phyloP scores from a whole-genome alignment of 1,140 invertebrate species.

The Macrobrachium nipponense region DNA sequence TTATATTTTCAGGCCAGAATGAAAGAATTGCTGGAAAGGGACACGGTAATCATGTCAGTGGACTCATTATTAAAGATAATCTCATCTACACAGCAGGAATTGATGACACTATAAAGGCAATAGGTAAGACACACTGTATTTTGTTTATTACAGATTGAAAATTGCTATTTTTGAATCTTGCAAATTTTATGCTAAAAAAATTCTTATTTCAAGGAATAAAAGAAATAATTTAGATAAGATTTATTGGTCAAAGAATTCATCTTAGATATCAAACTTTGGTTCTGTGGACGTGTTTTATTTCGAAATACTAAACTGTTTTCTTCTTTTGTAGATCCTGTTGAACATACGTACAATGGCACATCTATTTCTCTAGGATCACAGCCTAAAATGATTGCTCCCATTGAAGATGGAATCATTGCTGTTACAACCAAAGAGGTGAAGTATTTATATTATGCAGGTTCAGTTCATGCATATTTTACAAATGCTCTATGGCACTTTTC shows the following conservation, averaged over 20 bases:
- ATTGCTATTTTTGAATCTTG: neutral
- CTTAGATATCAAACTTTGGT: too few relatives aligned
- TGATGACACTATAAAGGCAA: slow-evolving; percentile 81
- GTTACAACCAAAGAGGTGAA: slow-evolving; percentile 86
- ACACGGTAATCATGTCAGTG: slow-evolving; percentile 95
- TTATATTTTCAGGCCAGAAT: slow-evolving; percentile 74
- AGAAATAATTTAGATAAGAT: too few relatives aligned
- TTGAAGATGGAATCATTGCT: slow-evolving; percentile 78
- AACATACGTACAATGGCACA: slow-evolving; percentile 36
- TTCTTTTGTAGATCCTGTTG: slow-evolving; percentile 40
- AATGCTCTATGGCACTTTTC: too few relatives aligned
- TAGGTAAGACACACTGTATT: slow-evolving; percentile 41
- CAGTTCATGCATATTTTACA: too few relatives aligned
- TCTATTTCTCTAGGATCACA: slow-evolving; percentile 57
- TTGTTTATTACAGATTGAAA: neutral
- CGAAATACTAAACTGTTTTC: neutral
- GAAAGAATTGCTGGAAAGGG: slow-evolving; percentile 83
- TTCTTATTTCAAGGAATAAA: too few relatives aligned
- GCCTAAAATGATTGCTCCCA: slow-evolving; percentile 47
- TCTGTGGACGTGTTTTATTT: too few relatives aligned
- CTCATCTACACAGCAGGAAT: slow-evolving; percentile 89
- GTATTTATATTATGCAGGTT: slow-evolving; percentile 11
- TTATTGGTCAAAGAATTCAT: too few relatives aligned
- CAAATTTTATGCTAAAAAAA: too few relatives aligned
- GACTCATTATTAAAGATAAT: slow-evolving; percentile 71